Conservation (phyloP, 2,113 vertebrate species). For the Labrus mixtus region DNA sequence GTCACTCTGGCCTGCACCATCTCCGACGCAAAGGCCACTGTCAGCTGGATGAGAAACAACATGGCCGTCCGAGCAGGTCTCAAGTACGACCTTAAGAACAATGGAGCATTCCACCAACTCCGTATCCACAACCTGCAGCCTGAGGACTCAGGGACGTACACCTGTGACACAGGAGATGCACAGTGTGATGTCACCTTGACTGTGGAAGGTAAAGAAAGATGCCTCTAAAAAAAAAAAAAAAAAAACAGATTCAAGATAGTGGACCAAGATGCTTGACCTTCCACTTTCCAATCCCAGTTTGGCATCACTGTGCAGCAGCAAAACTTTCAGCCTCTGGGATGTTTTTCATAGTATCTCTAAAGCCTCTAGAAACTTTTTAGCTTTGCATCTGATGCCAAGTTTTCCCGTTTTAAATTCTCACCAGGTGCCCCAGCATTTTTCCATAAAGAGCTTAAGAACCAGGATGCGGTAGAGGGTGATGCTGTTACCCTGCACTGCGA, state of each 20-base stretch:
- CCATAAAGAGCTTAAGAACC: slow-evolving; percentile 85
- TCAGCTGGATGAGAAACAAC: slow-evolving; percentile 76
- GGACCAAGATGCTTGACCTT: slow-evolving; percentile 52
- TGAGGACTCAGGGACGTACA: slow-evolving; percentile 84
- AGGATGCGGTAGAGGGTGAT: slow-evolving; percentile 85
- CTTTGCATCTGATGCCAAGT: slow-evolving; percentile 28
- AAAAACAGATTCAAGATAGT: slow-evolving; percentile 35
- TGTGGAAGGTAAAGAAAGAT: slow-evolving; percentile 85
- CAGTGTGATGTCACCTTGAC: slow-evolving; percentile 83
- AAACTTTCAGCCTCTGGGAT: slow-evolving; percentile 14
- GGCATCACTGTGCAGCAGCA: slow-evolving; percentile 19
- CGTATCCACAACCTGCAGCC: slow-evolving; percentile 78
- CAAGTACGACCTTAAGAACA: slow-evolving; percentile 77
- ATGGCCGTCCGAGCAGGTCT: slow-evolving; percentile 67
- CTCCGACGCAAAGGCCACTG: slow-evolving; percentile 75
- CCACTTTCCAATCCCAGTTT: slow-evolving; percentile 15
- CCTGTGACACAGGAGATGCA: slow-evolving; percentile 84
- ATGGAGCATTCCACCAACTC: slow-evolving; percentile 73
- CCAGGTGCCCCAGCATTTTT: slow-evolving; percentile 86
- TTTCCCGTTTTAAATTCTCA: slow-evolving; percentile 54
- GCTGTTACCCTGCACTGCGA: slow-evolving; percentile 84
- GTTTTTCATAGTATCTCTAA: slow-evolving; percentile 12
- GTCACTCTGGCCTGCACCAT: slow-evolving; percentile 85
- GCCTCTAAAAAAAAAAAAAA: slow-evolving; percentile 10
- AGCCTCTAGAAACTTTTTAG: neutral